Evolutionary conservation across 2,113 vertebrate genomes (phyloP).

Genomic region (Pionites leucogaster): DNA sequence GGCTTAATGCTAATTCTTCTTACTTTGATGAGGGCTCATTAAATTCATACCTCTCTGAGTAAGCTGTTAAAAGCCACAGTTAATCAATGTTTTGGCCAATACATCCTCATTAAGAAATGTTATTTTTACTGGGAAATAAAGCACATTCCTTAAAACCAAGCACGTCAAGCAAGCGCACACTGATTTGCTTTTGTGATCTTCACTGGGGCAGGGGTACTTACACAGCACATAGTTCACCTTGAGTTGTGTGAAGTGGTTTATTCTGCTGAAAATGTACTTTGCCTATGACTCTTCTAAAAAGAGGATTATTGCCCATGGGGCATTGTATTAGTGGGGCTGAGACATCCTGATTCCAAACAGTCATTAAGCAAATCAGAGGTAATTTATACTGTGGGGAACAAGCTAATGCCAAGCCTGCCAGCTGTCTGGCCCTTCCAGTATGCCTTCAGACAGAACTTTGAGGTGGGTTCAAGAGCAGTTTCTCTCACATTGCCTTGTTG

Average conservation of each 20-base stretch:
- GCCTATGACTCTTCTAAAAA: constrained; percentile 59
- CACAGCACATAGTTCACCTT: constrained; percentile 15
- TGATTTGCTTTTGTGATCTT: background rate
- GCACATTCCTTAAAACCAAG: background rate
- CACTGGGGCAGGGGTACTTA: background rate
- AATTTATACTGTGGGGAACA: constrained; percentile 72
- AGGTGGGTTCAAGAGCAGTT: background rate
- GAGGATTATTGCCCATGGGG: constrained; percentile 54
- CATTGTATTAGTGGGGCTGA: constrained; percentile 48
- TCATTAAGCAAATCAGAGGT: constrained; percentile 69
- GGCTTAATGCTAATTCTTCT: constrained; percentile 51
- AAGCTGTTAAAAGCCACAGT: constrained; percentile 55
- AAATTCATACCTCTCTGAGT: constrained; percentile 45
- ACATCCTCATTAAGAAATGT: constrained; percentile 1
- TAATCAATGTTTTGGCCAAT: constrained; percentile 26
- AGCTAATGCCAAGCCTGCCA: constrained; percentile 69
- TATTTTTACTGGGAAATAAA: constrained; percentile 8
- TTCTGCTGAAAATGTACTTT: constrained; percentile 49
- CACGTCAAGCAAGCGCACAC: background rate
- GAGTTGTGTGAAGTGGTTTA: constrained; percentile 60
- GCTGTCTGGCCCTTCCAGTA: constrained; percentile 69
- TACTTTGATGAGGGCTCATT: constrained; percentile 38
- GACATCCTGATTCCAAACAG: constrained; percentile 67
- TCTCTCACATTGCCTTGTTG: background rate
- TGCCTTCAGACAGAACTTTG: constrained; percentile 56